Evolutionary conservation across 2,797 vertebrate genomes (phyloP).

Genomic region (Anguilla obscura): DNA sequence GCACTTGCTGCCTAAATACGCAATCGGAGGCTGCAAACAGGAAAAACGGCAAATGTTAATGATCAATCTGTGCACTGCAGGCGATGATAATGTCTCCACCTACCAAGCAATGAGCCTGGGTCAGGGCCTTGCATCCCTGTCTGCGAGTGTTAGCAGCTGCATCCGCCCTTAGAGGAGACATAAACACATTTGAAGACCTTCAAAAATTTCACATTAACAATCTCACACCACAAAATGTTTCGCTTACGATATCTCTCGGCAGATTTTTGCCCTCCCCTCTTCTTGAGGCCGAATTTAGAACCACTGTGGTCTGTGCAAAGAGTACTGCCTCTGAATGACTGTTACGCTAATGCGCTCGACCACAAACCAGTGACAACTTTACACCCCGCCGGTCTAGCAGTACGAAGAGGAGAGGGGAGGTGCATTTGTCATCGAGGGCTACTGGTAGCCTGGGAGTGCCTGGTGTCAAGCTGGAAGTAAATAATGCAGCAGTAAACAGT

Average conservation of each 20-base stretch:
- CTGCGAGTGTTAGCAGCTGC: conserved; percentile 75
- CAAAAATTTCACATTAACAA: neutral
- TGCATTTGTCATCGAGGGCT: neutral
- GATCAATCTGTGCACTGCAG: neutral
- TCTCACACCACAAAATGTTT: neutral
- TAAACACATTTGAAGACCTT: neutral
- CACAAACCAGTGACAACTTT: neutral
- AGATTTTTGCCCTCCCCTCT: neutral
- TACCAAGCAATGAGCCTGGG: conserved; percentile 88
- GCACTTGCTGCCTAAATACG: neutral
- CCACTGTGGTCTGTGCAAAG: neutral
- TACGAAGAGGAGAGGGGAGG: neutral
- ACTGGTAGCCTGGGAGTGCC: neutral
- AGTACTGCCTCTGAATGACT: neutral
- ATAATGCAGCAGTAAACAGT: neutral
- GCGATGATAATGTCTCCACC: conserved; percentile 38
- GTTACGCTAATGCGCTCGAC: neutral
- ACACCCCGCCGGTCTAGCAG: neutral
- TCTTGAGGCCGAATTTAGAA: neutral
- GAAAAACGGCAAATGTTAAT: neutral
- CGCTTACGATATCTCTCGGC: neutral
- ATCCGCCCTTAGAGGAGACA: conserved; percentile 76
- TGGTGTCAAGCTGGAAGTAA: neutral
- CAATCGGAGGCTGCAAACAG: neutral
- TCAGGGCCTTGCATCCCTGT: conserved; percentile 91